Conservation (phyloP, 1,140 invertebrate species). For the Polypedilum vanderplanki region DNA sequence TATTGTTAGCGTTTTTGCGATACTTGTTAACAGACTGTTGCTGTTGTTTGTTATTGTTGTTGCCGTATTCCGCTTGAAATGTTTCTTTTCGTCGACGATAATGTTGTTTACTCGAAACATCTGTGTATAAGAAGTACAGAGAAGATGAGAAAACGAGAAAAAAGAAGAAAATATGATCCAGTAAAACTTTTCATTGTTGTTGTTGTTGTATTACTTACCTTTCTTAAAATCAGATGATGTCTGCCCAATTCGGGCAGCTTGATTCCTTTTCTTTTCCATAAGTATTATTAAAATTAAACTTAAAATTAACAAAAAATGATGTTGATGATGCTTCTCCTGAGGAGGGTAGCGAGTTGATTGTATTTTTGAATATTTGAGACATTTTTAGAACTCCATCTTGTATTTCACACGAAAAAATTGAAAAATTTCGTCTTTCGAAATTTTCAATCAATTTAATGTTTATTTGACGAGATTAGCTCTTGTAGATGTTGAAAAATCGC, state of each 20-base stretch:
- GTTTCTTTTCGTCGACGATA: constrained; percentile 3
- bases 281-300: background rate
- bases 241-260: background rate
- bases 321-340: background rate
- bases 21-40: background rate
- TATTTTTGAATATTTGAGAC: constrained; percentile 4
- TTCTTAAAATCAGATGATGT: background rate
- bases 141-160: background rate
- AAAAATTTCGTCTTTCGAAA: constrained; percentile 18
- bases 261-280: constrained; percentile 25
- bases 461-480: background rate
- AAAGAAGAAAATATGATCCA: background rate
- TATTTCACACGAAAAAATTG: constrained; percentile 4
- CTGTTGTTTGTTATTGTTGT: background rate
- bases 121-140: background rate
- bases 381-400: constrained; percentile 15
- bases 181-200: background rate
- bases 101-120: constrained; percentile 19
- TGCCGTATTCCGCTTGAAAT: background rate
- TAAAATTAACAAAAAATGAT: constrained; percentile 2
- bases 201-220: constrained; percentile 2
- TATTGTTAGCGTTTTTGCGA: background rate
- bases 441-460: background rate
- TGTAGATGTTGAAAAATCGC: background rate
- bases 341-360: background rate